Evolutionary conservation across 2,888 invertebrate species (phyloP), one percentile per base, ranked within the genome.

Genomic region (Machimus rusticus): DNA sequence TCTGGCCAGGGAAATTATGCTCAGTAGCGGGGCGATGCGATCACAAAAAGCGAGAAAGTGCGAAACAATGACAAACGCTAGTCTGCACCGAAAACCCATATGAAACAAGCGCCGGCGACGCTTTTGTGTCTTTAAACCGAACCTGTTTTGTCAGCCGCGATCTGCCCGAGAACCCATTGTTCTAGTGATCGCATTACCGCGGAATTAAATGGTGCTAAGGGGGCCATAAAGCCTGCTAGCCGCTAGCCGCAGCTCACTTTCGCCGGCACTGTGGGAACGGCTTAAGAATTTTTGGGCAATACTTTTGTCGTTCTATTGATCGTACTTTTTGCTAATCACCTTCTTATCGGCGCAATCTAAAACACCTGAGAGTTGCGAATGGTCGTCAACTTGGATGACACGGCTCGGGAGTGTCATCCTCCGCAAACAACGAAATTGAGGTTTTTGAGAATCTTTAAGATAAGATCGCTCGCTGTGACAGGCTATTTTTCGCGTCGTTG

Each of bases 181-280:
- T 82, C 82, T 82, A 82, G 82, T 82, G 82, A 82, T 82, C 82
- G 82, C 82, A 82, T 57, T 82, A 82, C 82, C 37, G 37, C 37
- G 51, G 82, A 82, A 82, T 82, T 57, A 12, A 57, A 37, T 19
- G 82, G 9, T 31, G n/a, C 37, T 37, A 82, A 82, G 37, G 82
- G 57, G 82, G 82, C 31, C 82, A 31, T 66, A 57, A 5, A 39
- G 37, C n/a, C 37, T 19, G 37, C n/a, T 51, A 16, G 51, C 43
- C 12, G 37, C n/a, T 51, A 16, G 51, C 43, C 12, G 9, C 2
- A 43, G 43, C 51, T 82, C 82, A 66, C 57, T 57, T 82, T 82
- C 66, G 82, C 82, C 37, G 37, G 14, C 12, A 28, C 51, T 82
- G 34, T 57, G 82, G 8, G 37, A 82, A 82, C 19, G 12, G 34